Percentiles rank a stretch among this genome's conserved stretches.
phyloP scores from a whole-genome alignment of 2,797 vertebrate species.

The Chaetophractus vellerosus region DNA sequence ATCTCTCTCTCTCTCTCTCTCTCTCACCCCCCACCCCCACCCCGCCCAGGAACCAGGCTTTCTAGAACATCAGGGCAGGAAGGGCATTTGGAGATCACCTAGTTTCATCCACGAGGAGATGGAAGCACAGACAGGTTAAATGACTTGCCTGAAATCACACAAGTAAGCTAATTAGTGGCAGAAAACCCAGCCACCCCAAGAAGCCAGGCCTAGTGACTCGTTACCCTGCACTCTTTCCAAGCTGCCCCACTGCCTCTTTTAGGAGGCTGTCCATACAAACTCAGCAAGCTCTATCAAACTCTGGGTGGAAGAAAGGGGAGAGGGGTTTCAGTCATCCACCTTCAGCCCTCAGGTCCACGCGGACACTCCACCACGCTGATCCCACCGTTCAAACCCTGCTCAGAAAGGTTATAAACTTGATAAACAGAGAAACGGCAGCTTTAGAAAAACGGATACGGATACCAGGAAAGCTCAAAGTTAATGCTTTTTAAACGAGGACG shows the following conservation, averaged over 20 bases:
- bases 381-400: background rate
- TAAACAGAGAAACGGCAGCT: background rate
- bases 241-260: background rate
- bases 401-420: background rate
- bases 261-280: background rate
- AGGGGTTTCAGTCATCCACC: background rate
- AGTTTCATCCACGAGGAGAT: background rate
- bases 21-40: background rate
- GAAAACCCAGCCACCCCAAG: background rate
- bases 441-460: fast-evolving
- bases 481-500: slow-evolving; percentile 31
- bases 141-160: slow-evolving; percentile 1
- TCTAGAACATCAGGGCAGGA: background rate
- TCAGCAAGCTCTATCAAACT: background rate
- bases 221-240: background rate
- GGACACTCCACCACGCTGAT: fast-evolving
- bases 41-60: background rate
- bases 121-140: background rate
- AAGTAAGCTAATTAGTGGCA: background rate
- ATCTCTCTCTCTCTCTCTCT: too few relatives aligned
- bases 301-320: background rate
- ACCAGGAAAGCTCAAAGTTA: slow-evolving; percentile 7
- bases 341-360: background rate
- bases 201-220: background rate
- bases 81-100: background rate